Base-by-base conservation (phyloP, 2,113 vertebrate species). In the Diadophis punctatus region DNA sequence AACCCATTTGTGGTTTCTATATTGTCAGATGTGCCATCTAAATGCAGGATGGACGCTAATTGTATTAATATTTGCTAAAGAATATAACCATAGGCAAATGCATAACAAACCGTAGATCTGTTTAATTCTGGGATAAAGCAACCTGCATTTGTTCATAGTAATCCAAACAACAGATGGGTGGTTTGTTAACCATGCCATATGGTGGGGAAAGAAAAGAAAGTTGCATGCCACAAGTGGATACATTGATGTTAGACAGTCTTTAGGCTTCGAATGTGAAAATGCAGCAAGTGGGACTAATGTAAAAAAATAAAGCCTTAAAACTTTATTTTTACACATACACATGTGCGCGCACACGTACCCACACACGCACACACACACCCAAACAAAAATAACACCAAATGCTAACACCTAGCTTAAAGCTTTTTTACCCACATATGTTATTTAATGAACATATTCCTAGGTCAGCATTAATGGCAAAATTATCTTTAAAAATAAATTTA, bases 321-420 rank as follows among this genome's bases (percentile, higher is more conserved):
- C 60, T 63, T 63, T 30, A 23, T 8, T 56, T 56, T 56, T 56
- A 56, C 20, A 56, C 22, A 20, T 22, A 25, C 7, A 20, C 5
- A 23, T 7, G 1, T 1, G 6, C 6, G 7, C 23, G 8, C 20
- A 23, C 20, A 56, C 23, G 2, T 22, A 9, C 8, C 0, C 8
- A 10, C 23, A 25, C 2, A 10, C 23, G 23, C 55, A 56, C 55
- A 56, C 20, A 23, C 20, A 23, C 22, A 56, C 56, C 14, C 52
- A 53, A 53, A 53, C 52, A 53, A 53, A 58, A 25, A 58, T 25
- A 58, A 25, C 56, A 58, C 10, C 11, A 68, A 12, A n/a, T 68
- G 30, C 4, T n/a, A n/a, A n/a, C 30, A 68, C 12, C 30, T n/a
- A 68, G 60, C 2, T 68, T 68, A n/a, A 68, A 68, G 60, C 30